These are phyloP conservation scores for Luidia sarsii DNA, from an alignment of 53 echinoderm and acorn worm genomes.

Conservation along the genomic window DNA sequence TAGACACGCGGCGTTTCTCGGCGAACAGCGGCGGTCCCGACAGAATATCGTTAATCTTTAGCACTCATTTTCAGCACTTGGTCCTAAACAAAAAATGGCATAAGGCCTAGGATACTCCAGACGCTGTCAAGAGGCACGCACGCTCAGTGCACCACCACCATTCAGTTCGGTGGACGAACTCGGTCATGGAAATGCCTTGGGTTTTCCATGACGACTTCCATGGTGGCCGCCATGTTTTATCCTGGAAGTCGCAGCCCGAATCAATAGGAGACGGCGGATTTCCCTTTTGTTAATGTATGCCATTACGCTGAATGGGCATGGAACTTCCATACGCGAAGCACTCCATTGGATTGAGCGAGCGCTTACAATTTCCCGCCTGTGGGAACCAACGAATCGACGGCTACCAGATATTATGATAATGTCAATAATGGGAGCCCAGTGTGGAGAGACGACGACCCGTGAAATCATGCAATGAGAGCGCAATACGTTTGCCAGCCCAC, in stretches of 20 bases:
- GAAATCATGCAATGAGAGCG: neutral
- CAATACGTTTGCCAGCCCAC: too few species aligned
- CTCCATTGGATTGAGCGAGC: neutral
- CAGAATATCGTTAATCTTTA: conserved; percentile 32
- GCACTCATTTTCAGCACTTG: conserved; percentile 31
- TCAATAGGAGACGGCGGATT: neutral
- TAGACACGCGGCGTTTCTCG: conserved; percentile 9
- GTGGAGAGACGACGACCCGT: neutral
- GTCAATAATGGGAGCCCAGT: neutral
- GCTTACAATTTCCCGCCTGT: neutral
- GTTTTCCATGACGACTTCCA: conserved; percentile 48
- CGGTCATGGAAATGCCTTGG: conserved; percentile 39
- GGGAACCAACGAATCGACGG: neutral
- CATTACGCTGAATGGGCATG: conserved; percentile 2
- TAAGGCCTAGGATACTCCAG: too few species aligned
- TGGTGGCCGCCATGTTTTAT: conserved; percentile 43
- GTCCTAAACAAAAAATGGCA: too few species aligned
- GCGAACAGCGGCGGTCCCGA: conserved; percentile 20
- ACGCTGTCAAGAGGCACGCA: too few species aligned
- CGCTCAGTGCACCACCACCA: conserved; percentile 7
- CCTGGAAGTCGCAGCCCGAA: conserved; percentile 13
- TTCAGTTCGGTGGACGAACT: neutral
- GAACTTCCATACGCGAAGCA: conserved; percentile 30
- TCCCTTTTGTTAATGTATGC: too few species aligned
- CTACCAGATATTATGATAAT: conserved; percentile 6